Conservation (phyloP, 1,140 invertebrate species). For the Eriosoma lanigerum region DNA sequence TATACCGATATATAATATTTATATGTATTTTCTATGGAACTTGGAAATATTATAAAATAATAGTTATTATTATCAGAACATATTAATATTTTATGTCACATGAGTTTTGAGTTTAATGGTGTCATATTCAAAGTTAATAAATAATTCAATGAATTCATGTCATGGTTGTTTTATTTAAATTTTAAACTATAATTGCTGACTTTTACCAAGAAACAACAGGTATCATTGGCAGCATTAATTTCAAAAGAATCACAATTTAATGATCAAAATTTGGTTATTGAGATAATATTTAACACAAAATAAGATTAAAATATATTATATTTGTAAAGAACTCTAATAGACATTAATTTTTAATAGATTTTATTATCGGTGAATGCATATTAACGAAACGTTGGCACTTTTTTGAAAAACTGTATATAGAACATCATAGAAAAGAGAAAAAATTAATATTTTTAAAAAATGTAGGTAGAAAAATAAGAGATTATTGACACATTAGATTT, state of each 20-base stretch:
- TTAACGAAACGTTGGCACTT: constrained; percentile 1
- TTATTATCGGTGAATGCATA: not conserved
- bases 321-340: not conserved
- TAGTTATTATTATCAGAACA: not conserved
- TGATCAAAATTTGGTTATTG: not conserved
- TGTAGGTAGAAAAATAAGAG: constrained; percentile 4
- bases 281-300: not conserved
- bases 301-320: not conserved
- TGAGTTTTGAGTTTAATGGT: not conserved
- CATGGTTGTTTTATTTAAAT: not conserved
- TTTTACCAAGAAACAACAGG: constrained; percentile 8
- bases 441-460: not conserved
- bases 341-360: not conserved
- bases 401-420: constrained; percentile 13
- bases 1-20: too few relatives aligned
- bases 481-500: constrained; percentile 27
- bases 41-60: not conserved
- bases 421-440: constrained; percentile 29
- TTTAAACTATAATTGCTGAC: not conserved
- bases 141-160: not conserved
- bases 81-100: not conserved
- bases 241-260: constrained; percentile 31
- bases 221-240: constrained; percentile 24
- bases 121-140: not conserved
- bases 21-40: too few relatives aligned